A percentile compares a stretch with the other conserved stretches of the same genome.
Conservation (phyloP, 2,888 invertebrate genomes). For the Seira musarum region DNA sequence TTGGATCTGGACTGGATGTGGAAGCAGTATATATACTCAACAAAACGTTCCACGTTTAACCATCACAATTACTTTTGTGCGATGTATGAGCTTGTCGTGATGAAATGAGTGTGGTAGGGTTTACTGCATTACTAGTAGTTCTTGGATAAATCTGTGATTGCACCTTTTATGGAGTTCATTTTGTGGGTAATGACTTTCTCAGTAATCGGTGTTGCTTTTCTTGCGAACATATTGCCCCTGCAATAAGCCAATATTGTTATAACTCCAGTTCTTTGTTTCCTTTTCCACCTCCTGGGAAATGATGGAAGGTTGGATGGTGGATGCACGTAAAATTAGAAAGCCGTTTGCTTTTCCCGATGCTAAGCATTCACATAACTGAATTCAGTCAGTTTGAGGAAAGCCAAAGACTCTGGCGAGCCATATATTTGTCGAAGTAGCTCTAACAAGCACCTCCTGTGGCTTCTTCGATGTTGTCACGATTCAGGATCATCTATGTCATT, state of each 20-base stretch:
- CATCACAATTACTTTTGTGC: too few relatives aligned
- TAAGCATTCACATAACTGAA: neutral
- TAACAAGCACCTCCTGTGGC: constrained; percentile 12
- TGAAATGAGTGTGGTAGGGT: too few relatives aligned
- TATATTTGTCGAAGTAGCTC: neutral
- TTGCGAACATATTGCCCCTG: neutral
- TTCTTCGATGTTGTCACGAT: neutral
- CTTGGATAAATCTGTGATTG: constrained; percentile 17
- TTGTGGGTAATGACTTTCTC: constrained; percentile 24
- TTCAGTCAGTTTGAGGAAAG: neutral
- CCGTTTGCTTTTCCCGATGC: neutral
- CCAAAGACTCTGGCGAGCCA: neutral
- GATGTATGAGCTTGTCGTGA: too few relatives aligned
- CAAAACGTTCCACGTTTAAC: too few relatives aligned
- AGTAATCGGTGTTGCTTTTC: constrained; percentile 8
- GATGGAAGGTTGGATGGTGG: neutral
- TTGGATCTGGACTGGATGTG: too few relatives aligned
- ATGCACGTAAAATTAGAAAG: neutral
- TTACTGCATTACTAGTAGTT: neutral
- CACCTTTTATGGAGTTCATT: constrained; percentile 25
- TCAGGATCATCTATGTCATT: neutral
- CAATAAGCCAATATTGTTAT: neutral
- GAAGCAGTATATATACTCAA: too few relatives aligned
- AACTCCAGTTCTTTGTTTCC: neutral
- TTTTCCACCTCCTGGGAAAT: neutral